Percentiles rank a stretch among this genome's conserved stretches.
Evolutionary conservation across 2,113 vertebrate species (phyloP).

Genomic region (Sinocyclocheilus anophthalmus): DNA sequence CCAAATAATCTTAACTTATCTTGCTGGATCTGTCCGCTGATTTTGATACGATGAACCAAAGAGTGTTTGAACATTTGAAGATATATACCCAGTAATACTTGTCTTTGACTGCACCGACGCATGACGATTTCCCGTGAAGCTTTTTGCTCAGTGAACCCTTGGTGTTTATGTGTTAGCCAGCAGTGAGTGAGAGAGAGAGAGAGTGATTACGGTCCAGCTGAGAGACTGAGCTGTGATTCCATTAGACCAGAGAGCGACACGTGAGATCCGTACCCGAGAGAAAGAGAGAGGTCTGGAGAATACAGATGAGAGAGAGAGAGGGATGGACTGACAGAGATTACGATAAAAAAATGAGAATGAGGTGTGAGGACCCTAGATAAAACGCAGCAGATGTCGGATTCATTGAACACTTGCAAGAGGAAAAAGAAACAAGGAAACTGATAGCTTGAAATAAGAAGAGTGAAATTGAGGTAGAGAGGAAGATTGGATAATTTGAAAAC

Average conservation of each 20-base stretch:
- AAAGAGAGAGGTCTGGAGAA: constrained; percentile 47
- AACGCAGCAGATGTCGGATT: neutral
- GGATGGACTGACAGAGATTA: constrained; percentile 46
- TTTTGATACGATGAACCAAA: no score
- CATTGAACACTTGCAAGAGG: constrained; percentile 11
- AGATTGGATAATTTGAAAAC: constrained; percentile 28
- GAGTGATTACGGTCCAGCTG: constrained; percentile 41
- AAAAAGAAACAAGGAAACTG: constrained; percentile 20
- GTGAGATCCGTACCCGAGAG: constrained; percentile 41
- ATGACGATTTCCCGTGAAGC: no score
- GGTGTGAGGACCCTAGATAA: constrained; percentile 26
- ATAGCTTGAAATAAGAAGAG: constrained; percentile 35
- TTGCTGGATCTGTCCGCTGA: no score
- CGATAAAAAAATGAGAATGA: constrained; percentile 36
- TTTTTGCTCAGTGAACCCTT: no score
- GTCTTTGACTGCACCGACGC: no score
- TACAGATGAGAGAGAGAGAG: constrained; percentile 43
- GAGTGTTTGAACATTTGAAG: no score
- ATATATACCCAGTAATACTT: no score
- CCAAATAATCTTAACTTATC: no score
- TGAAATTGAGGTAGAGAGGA: constrained; percentile 45
- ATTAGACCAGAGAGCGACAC: constrained; percentile 41
- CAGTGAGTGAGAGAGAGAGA: neutral
- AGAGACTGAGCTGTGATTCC: constrained; percentile 50
- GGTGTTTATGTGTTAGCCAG: no score